Evolutionary conservation across 2,888 invertebrate genomes (phyloP), one percentile per base, ranked within the genome.

Genomic region (Platypus cylindrus): DNA sequence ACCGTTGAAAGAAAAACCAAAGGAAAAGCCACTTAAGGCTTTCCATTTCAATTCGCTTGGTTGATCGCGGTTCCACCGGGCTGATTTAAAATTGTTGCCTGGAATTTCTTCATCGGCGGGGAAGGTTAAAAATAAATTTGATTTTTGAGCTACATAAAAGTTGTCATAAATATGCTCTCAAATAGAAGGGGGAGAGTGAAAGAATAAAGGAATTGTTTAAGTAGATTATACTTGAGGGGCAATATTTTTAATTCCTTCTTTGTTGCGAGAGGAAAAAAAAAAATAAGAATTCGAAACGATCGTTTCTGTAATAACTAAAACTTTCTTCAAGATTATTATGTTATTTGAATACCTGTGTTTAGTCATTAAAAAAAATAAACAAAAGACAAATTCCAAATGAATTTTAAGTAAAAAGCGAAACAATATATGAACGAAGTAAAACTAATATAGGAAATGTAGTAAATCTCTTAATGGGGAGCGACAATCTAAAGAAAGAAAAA

Each of bases 21-120:
- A 54, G 49, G 50, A 49, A 44, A 50, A 54, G 54, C 53, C 52
- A 55, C 54, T 55, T 54, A 52, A 50, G 52, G 47, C 48, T 54
- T 55, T 55, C 52, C 53, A 46, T 45, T 39, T 49, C 45, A 49
- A 47, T 54, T 48, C 54, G 49, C 55, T 48, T 48, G 45, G 50
- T 45, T 53, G 53, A 48, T 48, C 52, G 33, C 47, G 33, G 43
- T 45, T 37, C 36, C 35, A 29, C 39, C 37, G 34, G 41, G 38
- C 33, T 36, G 41, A 36, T 41, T 41, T 39, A 41, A 39, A 41
- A 41, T 41, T 31, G 37, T 37, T 32, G 36, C 36, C 32, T 13
- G 41, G 38, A 41, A 41, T 41, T 41, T 40, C n/a, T n/a, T n/a
- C n/a, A n/a, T 36, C 41, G 34, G 29, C 41, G 41, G 15, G 41